phyloP scores from a whole-genome alignment of 2,888 invertebrate species.

The Mesochorus sp. region DNA sequence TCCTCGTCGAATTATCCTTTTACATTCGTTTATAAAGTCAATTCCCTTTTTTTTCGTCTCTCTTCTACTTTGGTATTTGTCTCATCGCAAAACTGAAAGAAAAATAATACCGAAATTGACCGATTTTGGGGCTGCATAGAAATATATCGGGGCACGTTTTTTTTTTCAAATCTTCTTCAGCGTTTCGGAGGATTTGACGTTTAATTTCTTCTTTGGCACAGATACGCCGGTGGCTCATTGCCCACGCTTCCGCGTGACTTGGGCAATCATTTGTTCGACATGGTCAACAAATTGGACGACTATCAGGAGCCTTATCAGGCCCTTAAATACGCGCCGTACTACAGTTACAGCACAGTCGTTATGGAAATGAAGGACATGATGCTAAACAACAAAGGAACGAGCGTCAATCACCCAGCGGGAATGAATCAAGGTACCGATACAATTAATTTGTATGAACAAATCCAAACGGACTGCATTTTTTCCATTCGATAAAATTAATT shows the following conservation, averaged over 20 bases:
- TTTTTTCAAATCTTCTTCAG: too few relatives aligned
- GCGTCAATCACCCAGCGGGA: conserved; percentile 79
- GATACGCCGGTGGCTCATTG: conserved; percentile 80
- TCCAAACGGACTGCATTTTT: too few relatives aligned
- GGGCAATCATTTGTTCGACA: conserved; percentile 84
- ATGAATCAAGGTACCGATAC: conserved; percentile 50
- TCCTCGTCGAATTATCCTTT: too few relatives aligned
- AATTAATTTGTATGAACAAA: too few relatives aligned
- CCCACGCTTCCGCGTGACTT: conserved; percentile 82
- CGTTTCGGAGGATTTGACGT: background rate
- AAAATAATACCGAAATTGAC: too few relatives aligned
- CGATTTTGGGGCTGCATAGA: too few relatives aligned
- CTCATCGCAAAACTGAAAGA: too few relatives aligned
- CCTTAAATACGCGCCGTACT: conserved; percentile 89
- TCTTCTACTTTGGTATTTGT: too few relatives aligned
- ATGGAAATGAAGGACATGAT: conserved; percentile 89
- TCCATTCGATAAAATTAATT: conserved; percentile 73
- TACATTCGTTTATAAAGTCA: too few relatives aligned
- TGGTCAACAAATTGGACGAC: conserved; percentile 86
- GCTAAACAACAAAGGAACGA: conserved; percentile 82
- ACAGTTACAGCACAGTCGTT: conserved; percentile 89
- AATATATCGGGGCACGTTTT: too few relatives aligned
- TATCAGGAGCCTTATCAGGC: conserved; percentile 92
- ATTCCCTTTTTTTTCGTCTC: too few relatives aligned
- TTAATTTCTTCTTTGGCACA: conserved; percentile 51